Evolutionary conservation across 2,888 invertebrate species (phyloP).

Genomic region (Beris morrisii): DNA sequence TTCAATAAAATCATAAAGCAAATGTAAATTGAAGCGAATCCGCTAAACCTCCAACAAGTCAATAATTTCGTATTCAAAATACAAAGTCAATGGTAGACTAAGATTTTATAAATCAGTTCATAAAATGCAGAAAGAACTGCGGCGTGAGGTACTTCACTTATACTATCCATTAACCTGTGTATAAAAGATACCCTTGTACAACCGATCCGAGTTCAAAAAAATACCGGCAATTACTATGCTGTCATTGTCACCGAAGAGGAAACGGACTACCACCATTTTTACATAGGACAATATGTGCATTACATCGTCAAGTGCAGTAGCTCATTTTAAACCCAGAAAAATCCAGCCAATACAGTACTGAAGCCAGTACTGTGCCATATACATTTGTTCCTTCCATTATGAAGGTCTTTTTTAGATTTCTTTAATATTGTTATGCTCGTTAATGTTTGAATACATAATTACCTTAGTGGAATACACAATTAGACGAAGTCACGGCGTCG

Average conservation of each 20-base stretch:
- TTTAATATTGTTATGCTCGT: constrained; percentile 35
- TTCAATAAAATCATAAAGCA: too few relatives aligned
- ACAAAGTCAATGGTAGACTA: background rate
- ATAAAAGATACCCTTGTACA: background rate
- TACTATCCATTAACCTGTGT: background rate
- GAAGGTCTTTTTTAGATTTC: too few relatives aligned
- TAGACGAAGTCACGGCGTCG: constrained; percentile 34
- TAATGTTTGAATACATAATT: constrained; percentile 39
- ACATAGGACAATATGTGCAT: constrained; percentile 17
- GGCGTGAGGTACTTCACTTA: background rate
- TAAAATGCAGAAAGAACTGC: constrained; percentile 12
- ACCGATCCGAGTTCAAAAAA: background rate
- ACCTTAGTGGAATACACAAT: constrained; percentile 34
- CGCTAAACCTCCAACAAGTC: too few relatives aligned
- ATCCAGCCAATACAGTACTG: too few relatives aligned
- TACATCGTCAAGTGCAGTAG: constrained; percentile 25
- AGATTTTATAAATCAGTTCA: constrained; percentile 27
- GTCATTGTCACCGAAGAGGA: constrained; percentile 33
- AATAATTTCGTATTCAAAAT: too few relatives aligned
- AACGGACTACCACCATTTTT: constrained; percentile 35
- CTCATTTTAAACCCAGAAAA: constrained; percentile 3
- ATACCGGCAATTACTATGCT: constrained; percentile 33
- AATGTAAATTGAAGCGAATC: too few relatives aligned
- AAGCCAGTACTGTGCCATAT: too few relatives aligned
- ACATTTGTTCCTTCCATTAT: too few relatives aligned